Evolutionary conservation across 1,140 invertebrate species (phyloP).

Genomic region (Gryon sp.): DNA sequence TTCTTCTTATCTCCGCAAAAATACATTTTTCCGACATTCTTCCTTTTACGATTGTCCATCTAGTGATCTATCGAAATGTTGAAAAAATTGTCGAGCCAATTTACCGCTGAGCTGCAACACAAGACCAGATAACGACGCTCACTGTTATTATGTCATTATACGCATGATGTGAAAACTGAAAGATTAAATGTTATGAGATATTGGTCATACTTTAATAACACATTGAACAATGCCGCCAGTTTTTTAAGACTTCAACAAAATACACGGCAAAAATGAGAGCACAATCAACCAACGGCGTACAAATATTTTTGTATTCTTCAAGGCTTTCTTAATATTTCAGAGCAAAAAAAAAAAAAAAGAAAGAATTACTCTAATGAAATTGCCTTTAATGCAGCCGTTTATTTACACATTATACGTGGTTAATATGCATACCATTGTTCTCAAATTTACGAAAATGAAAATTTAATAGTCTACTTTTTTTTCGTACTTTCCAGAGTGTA

Average conservation of each 20-base stretch:
- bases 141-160: constrained; percentile 41
- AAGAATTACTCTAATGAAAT: too few species aligned
- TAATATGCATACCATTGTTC: constrained; percentile 17
- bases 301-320: too few species aligned
- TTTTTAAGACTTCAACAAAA: too few species aligned
- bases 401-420: background rate
- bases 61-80: constrained; percentile 13
- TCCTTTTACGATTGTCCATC: constrained; percentile 25
- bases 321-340: too few species aligned
- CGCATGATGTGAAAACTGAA: constrained; percentile 24
- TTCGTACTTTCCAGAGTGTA: too few species aligned
- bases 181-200: constrained; percentile 12
- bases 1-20: constrained; percentile 52
- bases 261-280: too few species aligned
- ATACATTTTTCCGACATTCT: constrained; percentile 51
- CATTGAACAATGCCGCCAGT: constrained; percentile 7
- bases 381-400: too few species aligned
- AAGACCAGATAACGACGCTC: constrained; percentile 20
- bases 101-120: background rate
- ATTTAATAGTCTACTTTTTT: constrained; percentile 29
- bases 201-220: constrained; percentile 14
- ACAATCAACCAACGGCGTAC: too few species aligned
- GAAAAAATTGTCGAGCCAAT: constrained; percentile 40
- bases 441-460: constrained; percentile 18
- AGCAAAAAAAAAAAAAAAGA: too few species aligned